These are phyloP conservation scores for Stenodera caucasica DNA, from an alignment of 2,888 invertebrate genomes.

Conservation along the genomic window DNA sequence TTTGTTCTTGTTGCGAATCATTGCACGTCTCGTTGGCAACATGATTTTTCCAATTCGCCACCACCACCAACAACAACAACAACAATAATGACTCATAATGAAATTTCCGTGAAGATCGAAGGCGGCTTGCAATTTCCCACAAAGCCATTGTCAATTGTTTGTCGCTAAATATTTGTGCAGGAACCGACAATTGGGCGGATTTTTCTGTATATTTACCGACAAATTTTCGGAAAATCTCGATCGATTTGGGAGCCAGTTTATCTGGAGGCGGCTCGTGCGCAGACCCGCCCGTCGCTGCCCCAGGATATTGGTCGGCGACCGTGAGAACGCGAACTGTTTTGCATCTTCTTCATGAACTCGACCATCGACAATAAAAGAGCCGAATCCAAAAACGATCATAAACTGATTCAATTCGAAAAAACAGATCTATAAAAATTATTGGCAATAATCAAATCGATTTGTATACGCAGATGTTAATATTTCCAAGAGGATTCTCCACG, in stretches of 20 bases:
- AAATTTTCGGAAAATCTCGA: background rate
- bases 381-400: no score
- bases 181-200: background rate
- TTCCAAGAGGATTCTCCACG: no score
- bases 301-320: slow-evolving; percentile 42
- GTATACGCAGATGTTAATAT: no score
- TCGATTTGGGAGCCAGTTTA: background rate
- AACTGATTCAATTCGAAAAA: no score
- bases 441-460: no score
- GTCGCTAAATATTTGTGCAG: background rate
- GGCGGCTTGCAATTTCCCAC: no score
- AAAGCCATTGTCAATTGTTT: no score
- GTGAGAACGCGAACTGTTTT: slow-evolving; percentile 46
- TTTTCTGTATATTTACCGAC: background rate
- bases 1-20: slow-evolving; percentile 25
- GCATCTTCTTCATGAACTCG: slow-evolving; percentile 28
- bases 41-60: slow-evolving; percentile 22
- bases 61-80: background rate
- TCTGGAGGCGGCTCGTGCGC: slow-evolving; percentile 37
- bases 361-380: no score
- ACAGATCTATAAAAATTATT: no score
- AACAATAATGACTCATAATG: background rate
- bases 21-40: slow-evolving; percentile 22
- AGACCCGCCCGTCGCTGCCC: slow-evolving; percentile 36
- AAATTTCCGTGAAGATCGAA: background rate